Evolutionary conservation across 2,113 vertebrate species (phyloP).

Genomic region (Nicator chloris): DNA sequence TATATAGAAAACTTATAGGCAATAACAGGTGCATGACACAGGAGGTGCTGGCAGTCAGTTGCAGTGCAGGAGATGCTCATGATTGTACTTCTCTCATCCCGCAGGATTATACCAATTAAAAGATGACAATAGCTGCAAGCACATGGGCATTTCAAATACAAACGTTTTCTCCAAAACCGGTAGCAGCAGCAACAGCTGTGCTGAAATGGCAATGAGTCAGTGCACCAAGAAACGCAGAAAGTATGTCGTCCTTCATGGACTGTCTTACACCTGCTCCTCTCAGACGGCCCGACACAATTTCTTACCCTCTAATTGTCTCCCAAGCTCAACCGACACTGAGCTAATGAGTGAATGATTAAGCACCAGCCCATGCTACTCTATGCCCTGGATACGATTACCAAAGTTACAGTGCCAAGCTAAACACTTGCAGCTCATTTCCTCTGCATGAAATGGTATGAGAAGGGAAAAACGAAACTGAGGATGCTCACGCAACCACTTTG

Average conservation of each 20-base stretch:
- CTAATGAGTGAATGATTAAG: constrained; percentile 50
- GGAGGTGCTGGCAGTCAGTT: background rate
- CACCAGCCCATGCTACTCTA: constrained; percentile 43
- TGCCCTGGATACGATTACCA: constrained; percentile 62
- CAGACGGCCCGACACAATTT: constrained; percentile 38
- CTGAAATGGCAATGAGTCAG: background rate
- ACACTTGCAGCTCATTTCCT: constrained; percentile 42
- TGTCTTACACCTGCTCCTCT: background rate
- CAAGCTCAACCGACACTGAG: constrained; percentile 8
- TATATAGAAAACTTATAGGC: fast-evolving
- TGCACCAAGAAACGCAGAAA: background rate
- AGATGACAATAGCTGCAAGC: background rate
- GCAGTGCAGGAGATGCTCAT: background rate
- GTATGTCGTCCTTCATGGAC: background rate
- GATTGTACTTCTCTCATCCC: background rate
- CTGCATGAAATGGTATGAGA: background rate
- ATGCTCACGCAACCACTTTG: background rate
- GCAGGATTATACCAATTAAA: background rate
- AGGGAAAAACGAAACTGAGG: background rate
- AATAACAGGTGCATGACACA: background rate
- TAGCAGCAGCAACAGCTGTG: constrained; percentile 1
- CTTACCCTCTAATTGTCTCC: constrained; percentile 57
- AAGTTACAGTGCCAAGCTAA: constrained; percentile 31
- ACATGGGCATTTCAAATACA: background rate
- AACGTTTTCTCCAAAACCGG: background rate